Base-by-base conservation (phyloP, 2,113 vertebrate species). In the Brachyistius frenatus region DNA sequence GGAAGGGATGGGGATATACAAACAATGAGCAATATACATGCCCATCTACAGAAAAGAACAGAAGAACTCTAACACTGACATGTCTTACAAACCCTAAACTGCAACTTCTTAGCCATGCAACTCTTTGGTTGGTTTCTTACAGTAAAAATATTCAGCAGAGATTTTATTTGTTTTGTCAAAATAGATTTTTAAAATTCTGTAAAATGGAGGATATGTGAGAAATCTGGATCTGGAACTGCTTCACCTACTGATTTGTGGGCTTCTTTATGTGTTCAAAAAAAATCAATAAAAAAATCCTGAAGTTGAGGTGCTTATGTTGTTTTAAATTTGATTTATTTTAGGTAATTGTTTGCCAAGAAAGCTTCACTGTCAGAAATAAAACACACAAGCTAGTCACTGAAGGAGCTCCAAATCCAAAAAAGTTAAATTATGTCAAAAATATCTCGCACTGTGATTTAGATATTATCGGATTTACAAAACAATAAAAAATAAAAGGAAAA, bases 1-100 rank as follows among this genome's bases (percentile, higher is more conserved):
- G 97, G 98, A 99, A 99, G 97, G 98, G 98, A 99, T 97, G 97
- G 97, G 98, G 97, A 99, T 99, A 99, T 98, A 99, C 97, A 99
- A 96, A 99, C 94, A 99, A 98, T 99, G 98, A 99, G 97, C 97
- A 98, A 88, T 97, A 98, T 96, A 96, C 97, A 98, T 97, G 97
- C 98, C 98, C 98, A 97, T 98, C 97, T 97, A 99, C 95, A 92
- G 85, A 93, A 90, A 92, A 90, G 80, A 98, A 98, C 97, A 92
- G 80, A 91, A 98, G 94, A 98, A 98, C 94, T 98, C 97, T 99
- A 98, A 98, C 97, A 99, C 95, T 97, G 96, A 99, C 96, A 98
- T 94, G 78, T 97, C 95, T 98, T 96, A 99, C 97, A 98, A 97
- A 96, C 97, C 98, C 98, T 99, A 99, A 98, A 96, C 97, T 99